Percentiles rank a stretch among this genome's conserved stretches.
phyloP scores from a whole-genome alignment of 2,888 invertebrate genomes.

The Agrypnus murinus region DNA sequence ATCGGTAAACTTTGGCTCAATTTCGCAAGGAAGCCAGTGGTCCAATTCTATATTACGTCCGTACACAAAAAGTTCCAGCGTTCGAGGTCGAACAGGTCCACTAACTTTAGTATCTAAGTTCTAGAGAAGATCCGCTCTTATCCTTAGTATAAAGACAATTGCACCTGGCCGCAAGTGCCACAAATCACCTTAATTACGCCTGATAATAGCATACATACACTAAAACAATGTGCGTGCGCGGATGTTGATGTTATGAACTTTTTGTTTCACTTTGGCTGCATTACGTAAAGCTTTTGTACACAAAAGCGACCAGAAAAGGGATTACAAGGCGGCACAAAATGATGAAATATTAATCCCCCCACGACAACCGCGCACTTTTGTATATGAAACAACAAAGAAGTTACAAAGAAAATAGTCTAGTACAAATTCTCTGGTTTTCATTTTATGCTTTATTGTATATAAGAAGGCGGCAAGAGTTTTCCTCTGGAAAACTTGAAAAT shows the following conservation, averaged over 20 bases:
- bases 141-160: conserved; percentile 61
- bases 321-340: conserved; percentile 41
- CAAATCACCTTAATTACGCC: conserved; percentile 66
- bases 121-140: conserved; percentile 55
- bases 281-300: too few relatives aligned
- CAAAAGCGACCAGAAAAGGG: conserved; percentile 36
- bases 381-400: conserved; percentile 46
- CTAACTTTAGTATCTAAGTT: conserved; percentile 57
- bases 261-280: conserved; percentile 41
- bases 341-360: conserved; percentile 45
- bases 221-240: conserved; percentile 41
- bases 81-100: conserved; percentile 45
- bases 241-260: conserved; percentile 29
- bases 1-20: conserved; percentile 58
- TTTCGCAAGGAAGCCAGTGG: conserved; percentile 52
- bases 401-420: conserved; percentile 42
- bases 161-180: conserved; percentile 63
- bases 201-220: conserved; percentile 61
- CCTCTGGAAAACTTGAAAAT: conserved; percentile 14
- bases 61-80: conserved; percentile 7
- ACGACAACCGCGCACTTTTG: conserved; percentile 41
- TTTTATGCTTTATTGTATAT: conserved; percentile 19
- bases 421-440: conserved; percentile 34
- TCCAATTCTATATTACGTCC: conserved; percentile 25
- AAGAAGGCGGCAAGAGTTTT: background rate